Conservation (phyloP, 2,113 vertebrate species). For the Labeo catla region DNA sequence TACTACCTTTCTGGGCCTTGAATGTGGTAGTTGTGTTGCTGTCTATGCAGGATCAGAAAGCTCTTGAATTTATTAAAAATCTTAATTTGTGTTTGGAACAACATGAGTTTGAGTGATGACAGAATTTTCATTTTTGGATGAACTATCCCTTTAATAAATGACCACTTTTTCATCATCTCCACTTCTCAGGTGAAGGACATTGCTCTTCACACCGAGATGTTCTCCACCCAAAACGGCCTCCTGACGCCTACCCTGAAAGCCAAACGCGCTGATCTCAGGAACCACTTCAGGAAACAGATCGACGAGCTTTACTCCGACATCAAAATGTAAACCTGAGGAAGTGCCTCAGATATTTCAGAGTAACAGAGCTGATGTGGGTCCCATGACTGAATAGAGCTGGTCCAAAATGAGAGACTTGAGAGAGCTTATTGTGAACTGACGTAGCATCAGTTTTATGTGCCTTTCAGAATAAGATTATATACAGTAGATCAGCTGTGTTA, state of each 20-base stretch:
- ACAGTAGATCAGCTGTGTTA: not conserved
- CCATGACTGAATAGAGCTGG: not conserved
- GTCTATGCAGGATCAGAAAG: no score
- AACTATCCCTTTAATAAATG: no score
- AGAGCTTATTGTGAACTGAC: no score
- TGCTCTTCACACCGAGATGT: slow-evolving; percentile 83
- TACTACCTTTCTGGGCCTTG: no score
- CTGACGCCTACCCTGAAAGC: slow-evolving; percentile 96
- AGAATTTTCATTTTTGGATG: no score
- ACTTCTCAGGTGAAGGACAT: slow-evolving; percentile 87
- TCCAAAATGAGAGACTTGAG: not conserved
- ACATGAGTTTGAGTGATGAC: no score
- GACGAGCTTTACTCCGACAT: slow-evolving; percentile 89
- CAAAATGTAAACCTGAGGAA: slow-evolving; percentile 53
- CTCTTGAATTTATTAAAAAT: no score
- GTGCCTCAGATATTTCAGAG: not conserved
- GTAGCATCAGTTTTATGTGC: not conserved
- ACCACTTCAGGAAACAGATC: slow-evolving; percentile 85
- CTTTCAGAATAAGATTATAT: not conserved
- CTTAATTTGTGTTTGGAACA: no score
- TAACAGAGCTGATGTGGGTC: not conserved
- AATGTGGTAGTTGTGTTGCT: no score
- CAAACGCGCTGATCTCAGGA: slow-evolving; percentile 86
- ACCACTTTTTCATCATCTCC: not conserved
- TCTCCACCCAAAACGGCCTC: slow-evolving; percentile 90